phyloP scores from a whole-genome alignment of 2,797 vertebrate species.

The Pteronotus mesoamericanus region DNA sequence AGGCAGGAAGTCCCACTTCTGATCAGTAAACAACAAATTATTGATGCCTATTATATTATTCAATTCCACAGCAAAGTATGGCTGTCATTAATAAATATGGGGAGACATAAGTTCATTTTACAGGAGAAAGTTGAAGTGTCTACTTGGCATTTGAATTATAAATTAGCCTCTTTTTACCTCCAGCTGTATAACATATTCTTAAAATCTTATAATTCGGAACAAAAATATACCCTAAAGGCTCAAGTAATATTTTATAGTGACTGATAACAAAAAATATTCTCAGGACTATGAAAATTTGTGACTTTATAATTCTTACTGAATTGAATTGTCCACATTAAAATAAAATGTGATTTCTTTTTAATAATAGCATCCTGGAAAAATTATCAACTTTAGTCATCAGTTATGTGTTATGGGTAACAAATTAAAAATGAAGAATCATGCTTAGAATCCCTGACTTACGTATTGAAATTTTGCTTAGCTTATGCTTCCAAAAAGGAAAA shows the following conservation, averaged over 20 bases:
- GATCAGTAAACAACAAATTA: conserved; percentile 56
- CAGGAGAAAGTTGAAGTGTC: conserved; percentile 38
- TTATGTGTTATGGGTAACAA: neutral
- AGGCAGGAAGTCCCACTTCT: conserved; percentile 19
- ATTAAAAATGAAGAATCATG: neutral
- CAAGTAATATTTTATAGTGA: conserved; percentile 46
- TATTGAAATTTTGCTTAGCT: neutral
- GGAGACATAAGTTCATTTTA: conserved; percentile 63
- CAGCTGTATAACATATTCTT: conserved; percentile 42
- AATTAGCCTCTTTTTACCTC: conserved; percentile 53
- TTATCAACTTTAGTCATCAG: neutral
- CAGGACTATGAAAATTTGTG: conserved; percentile 40
- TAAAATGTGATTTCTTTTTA: conserved; percentile 4
- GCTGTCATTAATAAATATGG: conserved; percentile 67
- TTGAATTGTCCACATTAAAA: conserved; percentile 28
- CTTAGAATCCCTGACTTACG: neutral
- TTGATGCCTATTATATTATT: conserved; percentile 72
- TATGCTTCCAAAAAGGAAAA: neutral
- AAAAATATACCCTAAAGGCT: conserved; percentile 17
- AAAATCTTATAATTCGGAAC: conserved; percentile 43
- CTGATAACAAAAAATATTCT: conserved; percentile 52
- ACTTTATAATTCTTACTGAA: neutral
- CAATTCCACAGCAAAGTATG: conserved; percentile 56
- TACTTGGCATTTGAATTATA: conserved; percentile 59
- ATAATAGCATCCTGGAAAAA: neutral